These are phyloP conservation scores for Ochotona princeps DNA, from an alignment of 2,113 vertebrate genomes.

Conservation along the genomic window DNA sequence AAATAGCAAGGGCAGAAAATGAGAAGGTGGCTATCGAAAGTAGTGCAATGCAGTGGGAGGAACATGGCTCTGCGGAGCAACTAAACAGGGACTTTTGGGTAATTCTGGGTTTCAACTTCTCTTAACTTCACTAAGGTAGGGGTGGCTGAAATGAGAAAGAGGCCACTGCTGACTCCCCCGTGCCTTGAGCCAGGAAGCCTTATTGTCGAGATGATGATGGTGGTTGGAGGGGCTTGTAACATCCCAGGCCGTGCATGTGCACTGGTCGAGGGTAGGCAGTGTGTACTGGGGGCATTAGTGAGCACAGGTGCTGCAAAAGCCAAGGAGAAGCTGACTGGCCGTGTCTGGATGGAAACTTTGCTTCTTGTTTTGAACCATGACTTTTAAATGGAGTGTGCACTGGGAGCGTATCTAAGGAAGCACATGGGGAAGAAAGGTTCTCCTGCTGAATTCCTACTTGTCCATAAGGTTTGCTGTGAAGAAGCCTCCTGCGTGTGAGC, in stretches of 20 bases:
- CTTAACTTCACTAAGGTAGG: not conserved
- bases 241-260: not conserved
- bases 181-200: not conserved
- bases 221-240: not conserved
- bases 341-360: not conserved
- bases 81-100: not conserved
- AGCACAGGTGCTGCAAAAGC: not conserved
- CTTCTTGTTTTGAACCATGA: not conserved
- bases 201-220: not conserved
- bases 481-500: not conserved
- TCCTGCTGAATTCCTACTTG: not conserved
- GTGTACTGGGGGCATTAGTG: rapidly evolving
- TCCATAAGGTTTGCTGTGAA: not conserved
- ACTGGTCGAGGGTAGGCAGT: not conserved
- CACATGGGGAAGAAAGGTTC: not conserved
- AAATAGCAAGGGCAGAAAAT: not conserved
- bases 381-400: not conserved
- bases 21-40: not conserved
- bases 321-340: not conserved
- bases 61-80: not conserved
- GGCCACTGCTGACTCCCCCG: not conserved
- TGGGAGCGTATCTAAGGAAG: not conserved
- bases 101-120: not conserved
- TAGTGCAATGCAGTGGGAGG: not conserved
- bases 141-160: not conserved